Evolutionary conservation across 1,140 invertebrate species (phyloP), one percentile per base, ranked within the genome.

Genomic region (Drosophila ambigua): DNA sequence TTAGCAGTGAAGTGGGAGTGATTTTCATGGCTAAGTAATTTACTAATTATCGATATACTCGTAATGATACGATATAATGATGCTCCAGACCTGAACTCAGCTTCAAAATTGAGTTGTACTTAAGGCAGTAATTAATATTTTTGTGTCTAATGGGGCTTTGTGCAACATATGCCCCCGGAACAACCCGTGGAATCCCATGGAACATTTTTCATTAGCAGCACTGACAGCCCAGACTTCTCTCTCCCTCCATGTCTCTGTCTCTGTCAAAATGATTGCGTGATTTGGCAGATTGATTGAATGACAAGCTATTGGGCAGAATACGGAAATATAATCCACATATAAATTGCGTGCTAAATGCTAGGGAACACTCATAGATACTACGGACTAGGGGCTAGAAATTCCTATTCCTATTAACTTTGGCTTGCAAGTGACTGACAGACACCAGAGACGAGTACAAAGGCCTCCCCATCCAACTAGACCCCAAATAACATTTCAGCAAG

Each of bases 331-430:
- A 53, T 71, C 46, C 39, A 79, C 39, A 44, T 63, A 77, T 52
- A 60, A 84, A 64, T 85, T 85, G 82, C 82, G 83, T 85, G 82
- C 82, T 75, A 85, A 85, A 65, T 78, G 82, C 68, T 63, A 77
- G 66, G 72, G 58, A 35, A 79, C 54, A 75, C 45, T 49, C 58
- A 71, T 53, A 72, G 60, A 50, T 51, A 51, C 55, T 58, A 58
- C 13, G 50, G 20, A 39, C n/a, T 26, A 7, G 16, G 43, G 28
- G 72, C 64, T 44, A 78, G 59, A 46, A 13, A 39, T 46, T 71
- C 57, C 26, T 9, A 64, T 76, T 80, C 76, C 85, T 71, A 78
- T 83, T 78, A 81, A 69, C 82, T 71, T 50, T 35, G 31, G 31
- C 48, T 62, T 51, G 48, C 46, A 54, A 75, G 66, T 81, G 69